phyloP scores from a whole-genome alignment of 2,888 invertebrate genomes.

The Lithophane ornitopus region DNA sequence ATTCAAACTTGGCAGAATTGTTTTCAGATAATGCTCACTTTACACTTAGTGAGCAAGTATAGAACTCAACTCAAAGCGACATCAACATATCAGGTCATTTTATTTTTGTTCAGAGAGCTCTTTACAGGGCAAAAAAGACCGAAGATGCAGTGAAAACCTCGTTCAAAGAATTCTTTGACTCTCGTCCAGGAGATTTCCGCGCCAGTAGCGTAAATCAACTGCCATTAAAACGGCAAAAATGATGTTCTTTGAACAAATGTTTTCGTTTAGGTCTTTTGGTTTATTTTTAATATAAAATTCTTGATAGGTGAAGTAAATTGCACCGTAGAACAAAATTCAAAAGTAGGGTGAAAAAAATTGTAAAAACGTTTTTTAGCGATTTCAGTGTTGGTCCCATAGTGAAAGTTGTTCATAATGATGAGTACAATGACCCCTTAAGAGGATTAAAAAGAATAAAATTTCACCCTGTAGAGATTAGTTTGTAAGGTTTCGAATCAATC shows the following conservation, averaged over 20 bases:
- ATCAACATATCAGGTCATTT: conserved; percentile 62
- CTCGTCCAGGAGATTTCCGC: conserved; percentile 63
- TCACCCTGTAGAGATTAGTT: conserved; percentile 14
- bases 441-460: too few species aligned
- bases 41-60: conserved; percentile 40
- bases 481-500: conserved; percentile 48
- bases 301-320: conserved; percentile 24
- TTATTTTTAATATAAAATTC: conserved; percentile 45
- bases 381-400: too few species aligned
- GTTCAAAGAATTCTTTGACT: conserved; percentile 70
- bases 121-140: conserved; percentile 57
- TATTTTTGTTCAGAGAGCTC: conserved; percentile 60
- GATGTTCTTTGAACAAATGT: conserved; percentile 62
- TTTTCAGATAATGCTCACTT: conserved; percentile 37
- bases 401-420: too few species aligned
- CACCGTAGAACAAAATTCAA: conserved; percentile 14
- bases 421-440: too few species aligned
- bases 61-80: conserved; percentile 45
- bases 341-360: background rate
- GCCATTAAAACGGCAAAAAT: conserved; percentile 68
- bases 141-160: conserved; percentile 62
- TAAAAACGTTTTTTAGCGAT: too few species aligned
- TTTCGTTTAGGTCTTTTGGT: conserved; percentile 40
- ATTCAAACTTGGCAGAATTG: conserved; percentile 18
- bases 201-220: conserved; percentile 64